These are phyloP conservation scores for Tuberolachnus salignus DNA, from an alignment of 2,888 invertebrate genomes.

Conservation along the genomic window DNA sequence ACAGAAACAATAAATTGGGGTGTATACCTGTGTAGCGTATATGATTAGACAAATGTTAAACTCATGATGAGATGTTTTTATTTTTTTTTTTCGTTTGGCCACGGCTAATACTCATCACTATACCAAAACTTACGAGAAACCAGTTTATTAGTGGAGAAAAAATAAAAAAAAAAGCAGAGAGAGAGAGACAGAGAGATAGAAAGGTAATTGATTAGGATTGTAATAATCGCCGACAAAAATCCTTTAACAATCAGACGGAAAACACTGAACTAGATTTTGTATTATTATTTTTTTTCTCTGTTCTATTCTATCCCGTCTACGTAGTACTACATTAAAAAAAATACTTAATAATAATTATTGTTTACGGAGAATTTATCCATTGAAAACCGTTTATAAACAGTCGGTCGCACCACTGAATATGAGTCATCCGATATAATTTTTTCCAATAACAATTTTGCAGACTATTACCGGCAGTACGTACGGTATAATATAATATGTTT, in stretches of 20 bases:
- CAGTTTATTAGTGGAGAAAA: constrained; percentile 15
- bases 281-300: background rate
- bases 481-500: too few relatives aligned
- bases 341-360: background rate
- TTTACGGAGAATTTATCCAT: background rate
- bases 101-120: background rate
- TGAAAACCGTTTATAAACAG: background rate
- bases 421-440: too few relatives aligned
- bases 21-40: background rate
- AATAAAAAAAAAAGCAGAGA: background rate
- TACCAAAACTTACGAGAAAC: background rate
- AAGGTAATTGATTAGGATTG: constrained; percentile 42
- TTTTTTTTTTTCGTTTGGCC: constrained; percentile 36
- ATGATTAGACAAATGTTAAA: constrained; percentile 22
- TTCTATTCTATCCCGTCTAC: background rate
- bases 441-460: too few relatives aligned
- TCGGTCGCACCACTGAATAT: too few relatives aligned
- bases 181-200: background rate
- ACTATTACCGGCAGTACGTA: too few relatives aligned
- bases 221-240: constrained; percentile 26
- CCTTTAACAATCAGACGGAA: constrained; percentile 23
- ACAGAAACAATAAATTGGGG: background rate
- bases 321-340: background rate
- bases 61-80: constrained; percentile 1
- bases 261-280: constrained; percentile 42